phyloP scores from a whole-genome alignment of 2,888 invertebrate genomes.

The Acronicta alni region DNA sequence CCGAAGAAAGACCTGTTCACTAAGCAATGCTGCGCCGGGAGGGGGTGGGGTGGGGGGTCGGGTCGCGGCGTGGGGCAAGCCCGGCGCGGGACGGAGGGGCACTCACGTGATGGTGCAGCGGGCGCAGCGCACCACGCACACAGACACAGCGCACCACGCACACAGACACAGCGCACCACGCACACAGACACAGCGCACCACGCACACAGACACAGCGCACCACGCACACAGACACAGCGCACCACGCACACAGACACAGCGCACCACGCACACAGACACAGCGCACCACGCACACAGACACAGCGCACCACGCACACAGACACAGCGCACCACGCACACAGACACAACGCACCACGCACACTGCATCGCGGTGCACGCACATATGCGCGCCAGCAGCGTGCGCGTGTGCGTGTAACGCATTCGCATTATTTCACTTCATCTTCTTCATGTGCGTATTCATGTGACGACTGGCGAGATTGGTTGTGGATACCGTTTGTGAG shows the following conservation, averaged over 20 bases:
- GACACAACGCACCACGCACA: slow-evolving; percentile 21
- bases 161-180: slow-evolving; percentile 7
- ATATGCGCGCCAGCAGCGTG: slow-evolving; percentile 14
- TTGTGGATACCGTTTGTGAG: neutral
- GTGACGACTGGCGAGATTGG: slow-evolving; percentile 2
- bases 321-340: slow-evolving; percentile 8
- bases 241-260: slow-evolving; percentile 12
- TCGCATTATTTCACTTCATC: slow-evolving; percentile 15
- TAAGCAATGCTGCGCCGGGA: neutral
- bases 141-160: slow-evolving; percentile 13
- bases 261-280: slow-evolving; percentile 19
- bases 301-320: neutral
- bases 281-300: slow-evolving; percentile 17
- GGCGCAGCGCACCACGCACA: slow-evolving; percentile 4
- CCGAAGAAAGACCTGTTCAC: slow-evolving; percentile 17
- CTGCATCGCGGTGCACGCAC: slow-evolving; percentile 13
- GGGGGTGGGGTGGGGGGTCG: neutral
- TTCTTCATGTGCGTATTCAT: slow-evolving; percentile 15
- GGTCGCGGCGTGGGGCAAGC: neutral
- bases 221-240: too few species aligned
- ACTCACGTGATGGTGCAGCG: slow-evolving; percentile 45
- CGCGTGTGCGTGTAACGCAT: neutral
- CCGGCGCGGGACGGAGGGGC: slow-evolving; percentile 3
- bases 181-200: slow-evolving; percentile 12
- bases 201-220: slow-evolving; percentile 27